Evolutionary conservation across 2,113 vertebrate species (phyloP).

Genomic region (Speoplatyrhinus poulsoni): DNA sequence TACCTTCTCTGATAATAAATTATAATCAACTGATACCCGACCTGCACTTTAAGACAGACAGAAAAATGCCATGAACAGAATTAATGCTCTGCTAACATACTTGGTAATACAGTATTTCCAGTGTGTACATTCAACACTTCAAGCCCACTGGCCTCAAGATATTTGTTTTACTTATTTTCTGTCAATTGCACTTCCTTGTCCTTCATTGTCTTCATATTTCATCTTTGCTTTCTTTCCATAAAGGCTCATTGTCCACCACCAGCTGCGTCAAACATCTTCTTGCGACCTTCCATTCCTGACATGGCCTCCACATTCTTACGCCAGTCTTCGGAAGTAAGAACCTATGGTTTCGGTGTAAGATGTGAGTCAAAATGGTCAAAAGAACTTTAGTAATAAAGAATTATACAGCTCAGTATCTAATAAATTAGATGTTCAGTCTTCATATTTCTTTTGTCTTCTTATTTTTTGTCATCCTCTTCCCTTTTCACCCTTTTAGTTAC

Average conservation of each 20-base stretch:
- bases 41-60: conserved; percentile 21
- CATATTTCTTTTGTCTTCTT: too few species aligned
- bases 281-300: conserved; percentile 98
- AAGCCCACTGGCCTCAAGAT: background rate
- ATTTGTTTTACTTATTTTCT: conserved; percentile 17
- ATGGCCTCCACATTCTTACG: conserved; percentile 98
- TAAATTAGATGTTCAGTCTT: background rate
- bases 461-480: too few species aligned
- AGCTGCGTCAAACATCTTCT: conserved; percentile 97
- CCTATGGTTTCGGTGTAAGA: conserved; percentile 67
- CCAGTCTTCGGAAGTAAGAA: conserved; percentile 91
- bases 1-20: conserved; percentile 26
- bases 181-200: background rate
- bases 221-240: background rate
- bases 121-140: background rate
- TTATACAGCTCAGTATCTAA: background rate
- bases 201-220: background rate
- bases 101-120: too few species aligned
- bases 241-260: conserved; percentile 72
- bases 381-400: background rate
- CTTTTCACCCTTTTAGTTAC: too few species aligned
- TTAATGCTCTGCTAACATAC: conserved; percentile 3
- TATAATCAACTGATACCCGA: conserved; percentile 15
- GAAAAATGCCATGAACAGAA: conserved; percentile 17
- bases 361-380: background rate